phyloP scores from a whole-genome alignment of 2,113 vertebrate genomes.

The Tragelaphus strepsiceros region DNA sequence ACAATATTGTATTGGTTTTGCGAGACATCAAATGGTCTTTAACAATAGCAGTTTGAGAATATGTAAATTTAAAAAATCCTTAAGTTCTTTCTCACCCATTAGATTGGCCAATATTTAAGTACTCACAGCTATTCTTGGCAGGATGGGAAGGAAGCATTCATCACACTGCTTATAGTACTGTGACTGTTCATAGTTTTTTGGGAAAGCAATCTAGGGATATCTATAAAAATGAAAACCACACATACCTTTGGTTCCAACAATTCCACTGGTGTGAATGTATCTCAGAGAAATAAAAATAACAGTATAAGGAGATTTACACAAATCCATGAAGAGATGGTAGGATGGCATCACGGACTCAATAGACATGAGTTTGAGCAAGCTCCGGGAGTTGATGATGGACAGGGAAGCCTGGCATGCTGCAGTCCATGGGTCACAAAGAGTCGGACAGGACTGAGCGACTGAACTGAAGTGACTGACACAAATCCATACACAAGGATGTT shows the following conservation, averaged over 20 bases:
- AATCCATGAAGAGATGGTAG: not conserved
- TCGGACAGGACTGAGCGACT: not conserved
- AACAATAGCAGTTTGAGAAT: not conserved
- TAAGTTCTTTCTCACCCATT: not conserved
- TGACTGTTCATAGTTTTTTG: not conserved
- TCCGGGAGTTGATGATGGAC: not conserved
- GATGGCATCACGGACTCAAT: not conserved
- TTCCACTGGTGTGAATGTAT: not conserved
- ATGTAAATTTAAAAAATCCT: not conserved
- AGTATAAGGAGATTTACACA: not conserved
- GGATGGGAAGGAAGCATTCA: not conserved
- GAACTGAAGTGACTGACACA: not conserved
- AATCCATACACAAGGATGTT: not conserved
- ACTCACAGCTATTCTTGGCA: not conserved
- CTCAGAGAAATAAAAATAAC: not conserved
- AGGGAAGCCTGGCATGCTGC: not conserved
- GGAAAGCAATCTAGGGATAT: not conserved
- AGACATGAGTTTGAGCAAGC: not conserved
- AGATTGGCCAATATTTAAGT: not conserved
- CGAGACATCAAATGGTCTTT: not conserved
- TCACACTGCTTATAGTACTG: not conserved
- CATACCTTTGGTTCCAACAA: not conserved
- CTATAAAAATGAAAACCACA: not conserved
- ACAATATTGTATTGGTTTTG: too few species aligned
- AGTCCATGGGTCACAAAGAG: not conserved